These are phyloP conservation scores for Formica aserva DNA, from an alignment of 2,888 invertebrate species.

Conservation along the genomic window DNA sequence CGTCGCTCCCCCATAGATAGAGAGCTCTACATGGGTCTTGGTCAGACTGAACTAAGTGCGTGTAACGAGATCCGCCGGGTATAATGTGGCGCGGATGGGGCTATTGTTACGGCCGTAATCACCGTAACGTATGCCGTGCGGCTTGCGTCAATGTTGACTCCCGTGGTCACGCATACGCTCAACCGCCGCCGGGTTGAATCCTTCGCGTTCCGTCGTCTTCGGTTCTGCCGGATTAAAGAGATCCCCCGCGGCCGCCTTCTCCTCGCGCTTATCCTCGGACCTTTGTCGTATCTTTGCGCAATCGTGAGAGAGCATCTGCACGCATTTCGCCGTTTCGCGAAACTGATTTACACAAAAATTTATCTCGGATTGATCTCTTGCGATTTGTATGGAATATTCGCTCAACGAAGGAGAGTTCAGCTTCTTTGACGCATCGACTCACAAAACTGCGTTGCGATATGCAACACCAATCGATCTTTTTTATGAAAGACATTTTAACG, in stretches of 20 bases:
- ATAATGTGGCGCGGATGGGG: constrained; percentile 64
- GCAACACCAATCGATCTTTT: background rate
- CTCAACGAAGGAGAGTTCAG: background rate
- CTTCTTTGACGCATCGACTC: background rate
- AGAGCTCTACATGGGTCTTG: constrained; percentile 3
- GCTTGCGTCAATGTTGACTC: constrained; percentile 81
- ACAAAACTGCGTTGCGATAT: background rate
- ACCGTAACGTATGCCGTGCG: constrained; percentile 78
- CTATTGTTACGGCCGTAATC: constrained; percentile 80
- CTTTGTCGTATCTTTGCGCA: background rate
- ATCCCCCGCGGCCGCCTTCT: constrained; percentile 4
- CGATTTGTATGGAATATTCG: background rate
- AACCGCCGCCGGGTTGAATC: constrained; percentile 56
- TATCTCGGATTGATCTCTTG: background rate
- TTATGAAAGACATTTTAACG: background rate
- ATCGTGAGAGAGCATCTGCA: background rate
- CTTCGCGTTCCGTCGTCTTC: constrained; percentile 63
- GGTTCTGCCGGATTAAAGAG: constrained; percentile 70
- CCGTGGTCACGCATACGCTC: constrained; percentile 78
- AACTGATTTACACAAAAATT: background rate
- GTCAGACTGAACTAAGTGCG: constrained; percentile 71
- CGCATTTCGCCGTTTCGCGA: background rate
- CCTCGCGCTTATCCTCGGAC: background rate
- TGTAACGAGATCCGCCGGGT: constrained; percentile 75
- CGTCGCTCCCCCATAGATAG: constrained; percentile 6